Percentiles rank a stretch among this genome's conserved stretches.
These are phyloP conservation scores for Cryptoprocta ferox DNA, from an alignment of 2,797 vertebrate species.

Conservation along the genomic window DNA sequence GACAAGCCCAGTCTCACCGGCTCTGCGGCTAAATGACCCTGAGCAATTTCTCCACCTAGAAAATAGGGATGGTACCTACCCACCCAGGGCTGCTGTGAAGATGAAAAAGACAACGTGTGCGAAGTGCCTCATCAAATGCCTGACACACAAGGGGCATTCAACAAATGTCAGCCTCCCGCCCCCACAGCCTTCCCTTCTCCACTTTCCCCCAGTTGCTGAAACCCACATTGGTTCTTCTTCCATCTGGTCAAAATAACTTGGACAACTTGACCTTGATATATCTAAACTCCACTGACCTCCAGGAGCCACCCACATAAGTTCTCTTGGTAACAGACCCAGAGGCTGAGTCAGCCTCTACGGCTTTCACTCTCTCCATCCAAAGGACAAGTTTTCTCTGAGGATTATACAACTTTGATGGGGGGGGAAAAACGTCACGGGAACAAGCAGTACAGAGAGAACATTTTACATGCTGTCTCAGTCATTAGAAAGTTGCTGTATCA, in stretches of 20 bases:
- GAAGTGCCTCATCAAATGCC: background rate
- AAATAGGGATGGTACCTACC: background rate
- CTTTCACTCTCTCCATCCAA: background rate
- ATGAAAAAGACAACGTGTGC: background rate
- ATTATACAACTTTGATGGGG: conserved; percentile 24
- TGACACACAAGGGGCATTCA: background rate
- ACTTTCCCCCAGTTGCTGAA: conserved; percentile 5
- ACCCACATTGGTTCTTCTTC: conserved; percentile 22
- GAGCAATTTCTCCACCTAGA: background rate
- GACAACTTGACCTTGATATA: conserved; percentile 49
- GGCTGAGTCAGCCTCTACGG: conserved; percentile 60
- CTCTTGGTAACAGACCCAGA: conserved; percentile 37
- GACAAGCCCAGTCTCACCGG: background rate
- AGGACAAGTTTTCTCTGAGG: conserved; percentile 66
- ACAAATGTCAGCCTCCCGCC: background rate
- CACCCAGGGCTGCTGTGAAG: background rate
- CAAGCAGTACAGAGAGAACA: conserved; percentile 37
- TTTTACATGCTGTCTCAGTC: conserved; percentile 49
- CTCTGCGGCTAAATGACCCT: background rate
- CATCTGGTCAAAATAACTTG: conserved; percentile 49
- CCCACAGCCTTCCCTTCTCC: background rate
- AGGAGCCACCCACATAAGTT: conserved; percentile 43
- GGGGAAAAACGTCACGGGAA: background rate
- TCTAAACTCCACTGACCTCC: conserved; percentile 31
- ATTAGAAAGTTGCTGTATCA: conserved; percentile 40